Evolutionary conservation across 1,140 invertebrate genomes (phyloP).

Genomic region (Lithobius niger): DNA sequence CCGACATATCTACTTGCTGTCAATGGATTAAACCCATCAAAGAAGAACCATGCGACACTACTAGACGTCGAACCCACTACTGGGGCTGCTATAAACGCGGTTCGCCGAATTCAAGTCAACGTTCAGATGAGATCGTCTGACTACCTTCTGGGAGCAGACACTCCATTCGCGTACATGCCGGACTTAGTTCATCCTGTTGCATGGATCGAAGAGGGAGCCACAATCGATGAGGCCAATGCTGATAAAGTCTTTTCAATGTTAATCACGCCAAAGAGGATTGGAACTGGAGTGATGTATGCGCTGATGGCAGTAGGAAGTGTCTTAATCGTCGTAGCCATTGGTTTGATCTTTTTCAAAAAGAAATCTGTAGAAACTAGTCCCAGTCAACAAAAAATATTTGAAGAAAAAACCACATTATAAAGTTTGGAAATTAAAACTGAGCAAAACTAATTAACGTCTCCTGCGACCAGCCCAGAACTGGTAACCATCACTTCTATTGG

Average conservation of each 20-base stretch:
- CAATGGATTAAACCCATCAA: slow-evolving; percentile 52
- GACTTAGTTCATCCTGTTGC: neutral
- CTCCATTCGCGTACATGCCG: neutral
- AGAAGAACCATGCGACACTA: slow-evolving; percentile 50
- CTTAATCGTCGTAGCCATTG: neutral
- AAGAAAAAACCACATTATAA: too few relatives aligned
- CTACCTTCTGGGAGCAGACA: too few relatives aligned
- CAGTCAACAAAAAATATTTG: too few relatives aligned
- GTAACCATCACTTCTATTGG: too few relatives aligned
- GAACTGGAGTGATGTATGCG: neutral
- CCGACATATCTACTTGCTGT: slow-evolving; percentile 48
- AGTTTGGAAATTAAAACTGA: too few relatives aligned
- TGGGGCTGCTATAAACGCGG: neutral
- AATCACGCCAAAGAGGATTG: neutral
- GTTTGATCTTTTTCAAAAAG: neutral
- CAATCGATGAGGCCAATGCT: neutral
- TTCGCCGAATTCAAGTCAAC: neutral
- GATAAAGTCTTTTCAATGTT: neutral
- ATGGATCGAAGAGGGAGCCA: neutral
- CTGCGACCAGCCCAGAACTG: too few relatives aligned
- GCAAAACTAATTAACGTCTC: too few relatives aligned
- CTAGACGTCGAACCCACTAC: slow-evolving; percentile 51
- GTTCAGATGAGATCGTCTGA: neutral
- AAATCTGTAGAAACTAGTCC: too few relatives aligned
- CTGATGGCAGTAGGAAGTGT: neutral